These are phyloP conservation scores for Pseudonaja textilis DNA, from an alignment of 2,113 vertebrate genomes.

Conservation along the genomic window DNA sequence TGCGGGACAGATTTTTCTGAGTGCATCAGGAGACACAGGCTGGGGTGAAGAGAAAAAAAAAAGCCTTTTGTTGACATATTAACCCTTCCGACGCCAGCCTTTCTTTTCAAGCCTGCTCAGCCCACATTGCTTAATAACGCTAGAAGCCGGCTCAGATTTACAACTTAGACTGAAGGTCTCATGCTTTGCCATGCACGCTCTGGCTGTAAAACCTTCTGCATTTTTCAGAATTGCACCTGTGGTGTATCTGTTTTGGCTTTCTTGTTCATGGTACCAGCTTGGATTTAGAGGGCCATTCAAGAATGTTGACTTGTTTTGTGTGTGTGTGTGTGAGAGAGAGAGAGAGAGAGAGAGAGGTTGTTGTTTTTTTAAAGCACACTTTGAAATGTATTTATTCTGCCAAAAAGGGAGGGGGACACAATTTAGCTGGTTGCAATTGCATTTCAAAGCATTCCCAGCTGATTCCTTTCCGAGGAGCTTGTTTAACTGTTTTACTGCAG, in stretches of 20 bases:
- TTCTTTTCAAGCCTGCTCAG: neutral
- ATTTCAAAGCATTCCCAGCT: neutral
- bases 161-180: neutral
- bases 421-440: neutral
- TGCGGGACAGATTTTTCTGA: slow-evolving; percentile 58
- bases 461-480: neutral
- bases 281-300: neutral
- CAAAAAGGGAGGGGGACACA: neutral
- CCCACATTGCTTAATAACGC: neutral
- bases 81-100: slow-evolving; percentile 26
- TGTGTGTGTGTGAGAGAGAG: no score
- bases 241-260: neutral
- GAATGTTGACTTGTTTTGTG: neutral
- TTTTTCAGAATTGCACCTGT: neutral
- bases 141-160: neutral
- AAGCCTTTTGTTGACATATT: slow-evolving; percentile 60
- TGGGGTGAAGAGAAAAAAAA: slow-evolving; percentile 61
- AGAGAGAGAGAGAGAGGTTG: no score
- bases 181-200: neutral
- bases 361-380: no score
- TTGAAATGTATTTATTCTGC: neutral
- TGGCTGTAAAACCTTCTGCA: neutral
- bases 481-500: neutral
- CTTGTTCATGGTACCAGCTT: neutral
- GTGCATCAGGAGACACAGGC: slow-evolving; percentile 47